phyloP scores from a whole-genome alignment of 2,797 vertebrate species.

The Alca torda region DNA sequence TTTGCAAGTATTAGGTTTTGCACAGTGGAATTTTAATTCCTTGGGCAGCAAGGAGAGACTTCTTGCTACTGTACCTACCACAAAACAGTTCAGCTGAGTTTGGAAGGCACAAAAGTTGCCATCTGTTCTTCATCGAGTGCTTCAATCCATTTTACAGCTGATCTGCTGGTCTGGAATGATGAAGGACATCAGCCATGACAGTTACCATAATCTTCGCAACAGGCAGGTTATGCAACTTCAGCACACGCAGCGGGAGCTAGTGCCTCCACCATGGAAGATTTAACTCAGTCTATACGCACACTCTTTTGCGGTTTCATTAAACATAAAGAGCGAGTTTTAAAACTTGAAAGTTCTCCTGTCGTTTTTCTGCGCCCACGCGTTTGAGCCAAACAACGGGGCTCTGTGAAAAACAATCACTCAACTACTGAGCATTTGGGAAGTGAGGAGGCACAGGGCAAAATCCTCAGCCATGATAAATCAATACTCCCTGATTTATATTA shows the following conservation, averaged over 20 bases:
- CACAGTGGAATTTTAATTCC: neutral
- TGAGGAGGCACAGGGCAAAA: neutral
- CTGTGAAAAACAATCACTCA: neutral
- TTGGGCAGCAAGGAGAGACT: neutral
- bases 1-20: neutral
- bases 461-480: neutral
- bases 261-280: neutral
- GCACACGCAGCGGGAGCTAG: neutral
- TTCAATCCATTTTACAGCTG: neutral
- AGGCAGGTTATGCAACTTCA: neutral
- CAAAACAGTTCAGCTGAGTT: neutral
- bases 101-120: neutral
- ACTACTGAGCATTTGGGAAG: neutral
- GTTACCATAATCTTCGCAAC: neutral
- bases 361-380: neutral
- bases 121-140: neutral
- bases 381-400: neutral
- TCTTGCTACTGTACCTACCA: neutral
- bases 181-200: neutral
- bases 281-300: fast-evolving
- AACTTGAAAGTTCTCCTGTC: neutral
- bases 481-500: neutral
- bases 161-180: neutral
- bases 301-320: neutral
- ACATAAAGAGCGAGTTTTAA: neutral